Conservation (phyloP, 37 sponge, comb jelly and placozoan genomes). For the Diacarnus erythraeanus region DNA sequence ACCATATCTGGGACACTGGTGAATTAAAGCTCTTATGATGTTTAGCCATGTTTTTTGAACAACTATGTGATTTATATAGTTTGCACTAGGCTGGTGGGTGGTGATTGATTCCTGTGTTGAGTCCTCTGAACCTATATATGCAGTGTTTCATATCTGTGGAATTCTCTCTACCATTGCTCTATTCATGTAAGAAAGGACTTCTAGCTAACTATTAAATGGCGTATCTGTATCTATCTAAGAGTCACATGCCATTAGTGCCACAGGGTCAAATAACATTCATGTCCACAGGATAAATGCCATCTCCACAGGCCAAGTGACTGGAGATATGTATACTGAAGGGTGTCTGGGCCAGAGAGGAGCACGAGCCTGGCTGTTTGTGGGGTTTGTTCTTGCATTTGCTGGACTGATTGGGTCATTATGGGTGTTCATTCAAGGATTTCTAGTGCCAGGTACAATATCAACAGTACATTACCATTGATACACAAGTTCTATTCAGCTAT, state of each 20-base stretch:
- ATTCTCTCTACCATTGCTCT: slow-evolving; percentile 78
- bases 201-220: not conserved
- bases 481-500: no score
- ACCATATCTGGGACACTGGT: slow-evolving; percentile 66
- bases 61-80: slow-evolving; percentile 40
- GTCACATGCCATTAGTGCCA: no score
- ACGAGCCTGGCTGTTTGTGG: slow-evolving; percentile 83
- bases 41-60: not conserved
- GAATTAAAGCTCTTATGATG: not conserved
- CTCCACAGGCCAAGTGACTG: slow-evolving; percentile 78
- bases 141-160: slow-evolving; percentile 76
- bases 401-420: slow-evolving; percentile 82
- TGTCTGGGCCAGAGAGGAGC: slow-evolving; percentile 74
- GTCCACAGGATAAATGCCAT: slow-evolving; percentile 79
- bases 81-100: slow-evolving; percentile 89
- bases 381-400: slow-evolving; percentile 82
- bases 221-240: no score
- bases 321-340: slow-evolving; percentile 81
- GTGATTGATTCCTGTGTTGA: slow-evolving; percentile 78
- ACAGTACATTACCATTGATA: no score
- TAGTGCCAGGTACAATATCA: slow-evolving; percentile 73
- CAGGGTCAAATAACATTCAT: no score
- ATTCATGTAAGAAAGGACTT: slow-evolving; percentile 65
- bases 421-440: slow-evolving; percentile 71
- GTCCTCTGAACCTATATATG: slow-evolving; percentile 56